Conservation (phyloP, 2,888 invertebrate species). For the Panzeria rudis region DNA sequence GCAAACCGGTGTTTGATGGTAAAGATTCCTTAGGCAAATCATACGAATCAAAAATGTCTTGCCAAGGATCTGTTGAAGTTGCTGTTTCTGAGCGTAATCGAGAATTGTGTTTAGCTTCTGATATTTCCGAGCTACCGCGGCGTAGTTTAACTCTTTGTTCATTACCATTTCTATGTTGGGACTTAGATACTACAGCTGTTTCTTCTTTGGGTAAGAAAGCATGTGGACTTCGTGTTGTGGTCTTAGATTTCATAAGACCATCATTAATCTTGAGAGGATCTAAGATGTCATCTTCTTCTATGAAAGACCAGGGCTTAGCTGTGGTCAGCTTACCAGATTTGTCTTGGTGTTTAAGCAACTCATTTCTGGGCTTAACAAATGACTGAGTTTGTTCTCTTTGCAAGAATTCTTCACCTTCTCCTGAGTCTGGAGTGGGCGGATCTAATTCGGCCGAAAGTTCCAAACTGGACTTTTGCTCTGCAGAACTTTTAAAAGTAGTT, state of each 20-base stretch:
- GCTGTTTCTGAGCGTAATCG: constrained; percentile 29
- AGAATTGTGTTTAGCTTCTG: constrained; percentile 15
- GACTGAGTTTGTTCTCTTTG: constrained; percentile 89
- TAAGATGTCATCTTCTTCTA: constrained; percentile 87
- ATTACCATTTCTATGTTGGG: not conserved
- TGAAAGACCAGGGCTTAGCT: constrained; percentile 81
- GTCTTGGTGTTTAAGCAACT: constrained; percentile 71
- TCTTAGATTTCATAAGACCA: constrained; percentile 84
- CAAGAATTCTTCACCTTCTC: constrained; percentile 87
- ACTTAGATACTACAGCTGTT: not conserved
- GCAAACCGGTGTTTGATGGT: constrained; percentile 87
- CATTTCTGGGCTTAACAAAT: constrained; percentile 86
- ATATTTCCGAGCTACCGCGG: constrained; percentile 18
- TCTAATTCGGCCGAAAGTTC: constrained; percentile 82
- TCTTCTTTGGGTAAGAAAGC: constrained; percentile 77
- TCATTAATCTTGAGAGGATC: constrained; percentile 90
- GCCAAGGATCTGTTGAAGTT: constrained; percentile 75
- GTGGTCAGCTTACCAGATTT: constrained; percentile 66
- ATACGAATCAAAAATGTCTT: constrained; percentile 84
- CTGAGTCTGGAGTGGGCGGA: constrained; percentile 83
- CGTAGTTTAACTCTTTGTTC: constrained; percentile 14
- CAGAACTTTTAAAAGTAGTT: constrained; percentile 84
- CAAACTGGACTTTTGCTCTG: constrained; percentile 72
- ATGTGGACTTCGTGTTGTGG: constrained; percentile 82
- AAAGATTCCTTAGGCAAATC: constrained; percentile 85